Conservation (phyloP, 1,140 invertebrate genomes). For the Diorhabda sublineata region DNA sequence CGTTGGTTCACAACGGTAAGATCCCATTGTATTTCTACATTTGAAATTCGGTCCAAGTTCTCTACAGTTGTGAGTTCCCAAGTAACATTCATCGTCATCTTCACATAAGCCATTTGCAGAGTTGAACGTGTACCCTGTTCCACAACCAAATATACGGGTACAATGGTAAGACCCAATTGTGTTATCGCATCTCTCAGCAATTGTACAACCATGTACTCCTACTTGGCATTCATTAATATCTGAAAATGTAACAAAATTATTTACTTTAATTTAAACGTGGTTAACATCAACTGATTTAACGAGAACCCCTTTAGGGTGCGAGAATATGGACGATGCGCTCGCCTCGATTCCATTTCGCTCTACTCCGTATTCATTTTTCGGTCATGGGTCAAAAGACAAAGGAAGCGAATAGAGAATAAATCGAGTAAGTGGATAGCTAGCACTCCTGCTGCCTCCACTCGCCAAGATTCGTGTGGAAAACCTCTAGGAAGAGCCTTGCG, state of each 20-base stretch:
- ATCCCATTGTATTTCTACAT: conserved; percentile 82
- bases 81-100: conserved; percentile 89
- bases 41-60: conserved; percentile 61
- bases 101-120: conserved; percentile 80
- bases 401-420: too few species aligned
- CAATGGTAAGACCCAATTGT: conserved; percentile 84
- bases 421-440: too few species aligned
- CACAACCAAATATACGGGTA: conserved; percentile 79
- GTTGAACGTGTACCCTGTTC: conserved; percentile 94
- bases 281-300: not conserved
- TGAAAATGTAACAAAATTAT: conserved; percentile 29
- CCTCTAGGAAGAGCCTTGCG: too few species aligned
- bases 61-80: conserved; percentile 76
- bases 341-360: too few species aligned
- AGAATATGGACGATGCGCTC: too few species aligned
- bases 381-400: too few species aligned
- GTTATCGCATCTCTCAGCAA: conserved; percentile 82
- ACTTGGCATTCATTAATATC: conserved; percentile 63
- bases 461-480: too few species aligned
- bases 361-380: too few species aligned
- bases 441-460: too few species aligned
- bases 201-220: conserved; percentile 54
- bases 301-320: not conserved
- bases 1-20: conserved; percentile 67
- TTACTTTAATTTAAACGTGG: not conserved